These are phyloP conservation scores for Clarias pachynema DNA, from an alignment of 2,797 vertebrate species.

Conservation along the genomic window DNA sequence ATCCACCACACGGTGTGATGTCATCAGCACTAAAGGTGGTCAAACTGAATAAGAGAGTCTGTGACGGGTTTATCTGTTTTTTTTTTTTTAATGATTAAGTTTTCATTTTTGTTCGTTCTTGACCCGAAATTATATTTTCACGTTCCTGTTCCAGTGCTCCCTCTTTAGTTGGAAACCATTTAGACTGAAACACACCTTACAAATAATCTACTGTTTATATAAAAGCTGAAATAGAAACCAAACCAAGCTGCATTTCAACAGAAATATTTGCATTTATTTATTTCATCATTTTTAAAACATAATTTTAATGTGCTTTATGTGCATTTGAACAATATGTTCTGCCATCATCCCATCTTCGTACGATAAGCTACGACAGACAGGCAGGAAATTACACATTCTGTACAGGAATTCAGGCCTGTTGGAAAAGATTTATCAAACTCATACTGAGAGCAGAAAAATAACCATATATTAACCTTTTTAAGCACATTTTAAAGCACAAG, in stretches of 20 bases:
- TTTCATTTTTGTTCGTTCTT: not conserved
- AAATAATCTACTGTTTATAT: not conserved
- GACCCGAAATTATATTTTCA: not conserved
- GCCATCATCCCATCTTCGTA: not conserved
- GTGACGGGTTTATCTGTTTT: too few species aligned
- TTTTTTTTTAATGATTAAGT: not conserved
- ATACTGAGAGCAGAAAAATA: not conserved
- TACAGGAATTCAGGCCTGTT: not conserved
- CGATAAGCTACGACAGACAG: not conserved
- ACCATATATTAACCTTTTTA: not conserved
- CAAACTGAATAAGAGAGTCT: too few species aligned
- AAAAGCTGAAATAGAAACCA: not conserved
- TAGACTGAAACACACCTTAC: not conserved
- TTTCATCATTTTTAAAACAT: not conserved
- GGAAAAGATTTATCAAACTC: not conserved
- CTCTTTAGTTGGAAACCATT: not conserved
- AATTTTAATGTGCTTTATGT: not conserved
- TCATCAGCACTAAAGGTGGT: too few species aligned
- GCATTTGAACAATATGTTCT: not conserved
- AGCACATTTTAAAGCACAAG: not conserved
- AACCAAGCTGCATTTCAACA: not conserved
- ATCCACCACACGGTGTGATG: too few species aligned
- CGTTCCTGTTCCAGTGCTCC: not conserved
- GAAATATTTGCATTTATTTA: not conserved
- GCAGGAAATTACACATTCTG: not conserved